Conservation (phyloP, 2,888 invertebrate genomes). For the Clistopyga incitator region DNA sequence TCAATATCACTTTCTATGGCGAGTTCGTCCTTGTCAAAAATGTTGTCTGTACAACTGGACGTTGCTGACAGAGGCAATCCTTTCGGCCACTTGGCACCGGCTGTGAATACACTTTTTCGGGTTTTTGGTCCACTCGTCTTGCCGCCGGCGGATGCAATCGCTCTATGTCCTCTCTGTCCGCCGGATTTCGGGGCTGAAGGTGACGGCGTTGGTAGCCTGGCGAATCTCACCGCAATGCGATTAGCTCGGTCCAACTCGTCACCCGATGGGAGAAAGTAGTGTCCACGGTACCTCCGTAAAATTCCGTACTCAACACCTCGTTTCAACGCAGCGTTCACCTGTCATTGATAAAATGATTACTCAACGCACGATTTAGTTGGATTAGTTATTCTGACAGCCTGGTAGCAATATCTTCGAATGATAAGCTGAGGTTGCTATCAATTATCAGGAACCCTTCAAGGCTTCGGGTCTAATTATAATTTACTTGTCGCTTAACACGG, state of each 20-base stretch:
- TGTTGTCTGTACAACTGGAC: constrained; percentile 69
- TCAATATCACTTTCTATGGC: constrained; percentile 67
- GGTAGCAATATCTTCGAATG: constrained; percentile 24
- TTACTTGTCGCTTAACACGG: constrained; percentile 78
- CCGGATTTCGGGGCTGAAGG: constrained; percentile 65
- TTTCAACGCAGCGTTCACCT: constrained; percentile 77
- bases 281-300: constrained; percentile 75
- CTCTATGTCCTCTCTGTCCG: constrained; percentile 43
- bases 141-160: constrained; percentile 54
- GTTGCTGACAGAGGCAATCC: constrained; percentile 69
- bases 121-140: constrained; percentile 30
- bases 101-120: constrained; percentile 44
- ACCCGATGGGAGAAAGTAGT: constrained; percentile 77
- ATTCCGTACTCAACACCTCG: constrained; percentile 78
- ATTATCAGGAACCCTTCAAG: constrained; percentile 29
- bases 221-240: constrained; percentile 77
- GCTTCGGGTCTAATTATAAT: constrained; percentile 40
- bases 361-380: neutral
- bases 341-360: constrained; percentile 40
- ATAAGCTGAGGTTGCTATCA: constrained; percentile 27
- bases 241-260: constrained; percentile 77
- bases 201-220: constrained; percentile 74
- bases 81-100: constrained; percentile 60
- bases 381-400: constrained; percentile 1
- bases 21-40: constrained; percentile 61